These are phyloP conservation scores for Crax fasciolata DNA, from an alignment of 2,797 vertebrate species.

Conservation along the genomic window DNA sequence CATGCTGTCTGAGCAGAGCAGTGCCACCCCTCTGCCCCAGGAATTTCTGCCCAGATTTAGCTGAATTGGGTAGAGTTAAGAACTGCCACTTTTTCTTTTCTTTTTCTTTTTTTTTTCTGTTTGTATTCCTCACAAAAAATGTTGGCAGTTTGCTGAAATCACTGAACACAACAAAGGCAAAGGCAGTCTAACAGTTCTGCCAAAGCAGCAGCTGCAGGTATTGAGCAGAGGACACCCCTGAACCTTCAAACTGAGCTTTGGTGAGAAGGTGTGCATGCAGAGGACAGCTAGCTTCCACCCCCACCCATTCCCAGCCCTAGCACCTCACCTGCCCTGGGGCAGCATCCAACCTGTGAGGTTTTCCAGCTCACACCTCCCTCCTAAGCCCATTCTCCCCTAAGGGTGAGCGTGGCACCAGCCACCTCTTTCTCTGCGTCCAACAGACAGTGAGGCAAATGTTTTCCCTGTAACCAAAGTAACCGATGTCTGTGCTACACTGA, in stretches of 20 bases:
- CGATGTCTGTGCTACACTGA: background rate
- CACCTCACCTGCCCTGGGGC: background rate
- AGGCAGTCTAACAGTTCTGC: constrained; percentile 4
- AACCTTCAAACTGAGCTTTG: constrained; percentile 20
- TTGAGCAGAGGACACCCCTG: constrained; percentile 12
- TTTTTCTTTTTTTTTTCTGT: background rate
- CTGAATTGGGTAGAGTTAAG: background rate
- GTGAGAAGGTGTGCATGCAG: accelerated
- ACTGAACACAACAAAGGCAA: constrained; percentile 25
- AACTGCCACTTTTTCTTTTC: background rate
- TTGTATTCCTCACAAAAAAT: background rate
- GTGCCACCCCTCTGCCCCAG: background rate
- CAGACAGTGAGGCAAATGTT: background rate
- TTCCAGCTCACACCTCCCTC: background rate
- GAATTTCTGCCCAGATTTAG: background rate
- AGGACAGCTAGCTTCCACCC: background rate
- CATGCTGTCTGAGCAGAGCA: background rate
- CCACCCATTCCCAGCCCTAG: background rate
- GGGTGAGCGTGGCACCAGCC: background rate
- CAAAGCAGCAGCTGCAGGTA: constrained; percentile 60
- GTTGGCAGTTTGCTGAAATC: constrained; percentile 3
- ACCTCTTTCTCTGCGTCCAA: background rate
- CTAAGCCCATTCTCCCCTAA: background rate
- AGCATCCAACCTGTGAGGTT: background rate
- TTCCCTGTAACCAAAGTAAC: background rate